These are phyloP conservation scores for Heteropelma amictum DNA, from an alignment of 2,888 invertebrate genomes.

Conservation along the genomic window DNA sequence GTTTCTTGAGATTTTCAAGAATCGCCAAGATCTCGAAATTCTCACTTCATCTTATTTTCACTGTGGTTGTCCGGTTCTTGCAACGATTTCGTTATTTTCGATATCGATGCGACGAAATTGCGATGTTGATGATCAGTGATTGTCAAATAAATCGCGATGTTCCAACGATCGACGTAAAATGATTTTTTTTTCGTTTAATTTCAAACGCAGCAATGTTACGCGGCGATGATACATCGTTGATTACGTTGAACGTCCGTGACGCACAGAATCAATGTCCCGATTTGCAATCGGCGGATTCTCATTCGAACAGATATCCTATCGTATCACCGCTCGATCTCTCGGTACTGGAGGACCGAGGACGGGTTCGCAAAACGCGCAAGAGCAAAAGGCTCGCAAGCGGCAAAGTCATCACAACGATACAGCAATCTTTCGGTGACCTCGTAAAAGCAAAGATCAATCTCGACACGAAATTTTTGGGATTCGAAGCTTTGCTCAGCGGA, in stretches of 20 bases:
- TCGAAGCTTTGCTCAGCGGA: constrained; percentile 65
- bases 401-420: constrained; percentile 44
- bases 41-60: too few relatives aligned
- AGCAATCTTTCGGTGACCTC: constrained; percentile 64
- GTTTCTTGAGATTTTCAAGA: too few relatives aligned
- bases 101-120: too few relatives aligned
- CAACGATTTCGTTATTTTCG: too few relatives aligned
- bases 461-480: constrained; percentile 69
- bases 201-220: constrained; percentile 52
- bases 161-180: too few relatives aligned
- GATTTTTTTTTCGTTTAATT: not conserved
- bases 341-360: constrained; percentile 36
- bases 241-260: constrained; percentile 31
- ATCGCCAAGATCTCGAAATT: too few relatives aligned
- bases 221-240: constrained; percentile 48
- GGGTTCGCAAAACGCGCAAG: constrained; percentile 36
- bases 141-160: too few relatives aligned
- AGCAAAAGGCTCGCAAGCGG: constrained; percentile 53
- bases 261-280: constrained; percentile 55
- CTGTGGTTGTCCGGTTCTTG: too few relatives aligned
- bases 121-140: not conserved
- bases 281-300: constrained; percentile 18
- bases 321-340: constrained; percentile 57
- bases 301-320: constrained; percentile 14
- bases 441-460: constrained; percentile 71